Conservation (phyloP, 1,140 invertebrate species). For the Diabrotica virgifera region DNA sequence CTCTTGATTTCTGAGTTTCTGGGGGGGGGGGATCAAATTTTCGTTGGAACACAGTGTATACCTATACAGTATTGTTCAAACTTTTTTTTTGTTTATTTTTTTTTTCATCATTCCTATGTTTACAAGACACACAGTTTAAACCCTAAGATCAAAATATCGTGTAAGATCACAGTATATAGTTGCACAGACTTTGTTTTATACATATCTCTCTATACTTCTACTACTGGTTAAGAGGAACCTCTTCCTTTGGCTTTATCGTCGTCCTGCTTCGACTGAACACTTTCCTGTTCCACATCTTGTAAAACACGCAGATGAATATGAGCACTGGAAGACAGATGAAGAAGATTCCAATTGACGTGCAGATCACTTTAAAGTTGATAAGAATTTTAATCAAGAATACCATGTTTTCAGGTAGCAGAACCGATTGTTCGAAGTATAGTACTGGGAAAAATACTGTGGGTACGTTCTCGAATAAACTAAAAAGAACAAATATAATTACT, state of each 20-base stretch:
- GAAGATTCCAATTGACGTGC: conserved; percentile 28
- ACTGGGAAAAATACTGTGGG: conserved; percentile 71
- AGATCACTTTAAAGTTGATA: conserved; percentile 32
- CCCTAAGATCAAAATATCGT: no score
- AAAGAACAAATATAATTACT: conserved; percentile 22
- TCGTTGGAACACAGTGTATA: no score
- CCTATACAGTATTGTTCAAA: no score
- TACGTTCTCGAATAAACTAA: conserved; percentile 62
- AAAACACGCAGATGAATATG: conserved; percentile 19
- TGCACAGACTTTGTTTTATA: neutral
- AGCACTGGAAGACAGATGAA: conserved; percentile 27
- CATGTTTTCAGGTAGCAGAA: conserved; percentile 49
- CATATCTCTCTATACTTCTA: neutral
- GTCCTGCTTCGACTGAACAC: conserved; percentile 17
- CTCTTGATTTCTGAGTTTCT: no score
- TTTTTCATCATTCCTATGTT: neutral
- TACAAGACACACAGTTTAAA: neutral
- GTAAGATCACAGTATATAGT: neutral
- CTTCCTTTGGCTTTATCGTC: conserved; percentile 17
- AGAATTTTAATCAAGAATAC: conserved; percentile 30
- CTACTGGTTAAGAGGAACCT: conserved; percentile 20
- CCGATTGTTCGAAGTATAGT: conserved; percentile 73
- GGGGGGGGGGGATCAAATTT: no score
- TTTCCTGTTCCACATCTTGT: conserved; percentile 27
- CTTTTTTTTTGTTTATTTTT: no score